These are phyloP conservation scores for Columba janthina DNA, from an alignment of 2,113 vertebrate species.

Conservation along the genomic window DNA sequence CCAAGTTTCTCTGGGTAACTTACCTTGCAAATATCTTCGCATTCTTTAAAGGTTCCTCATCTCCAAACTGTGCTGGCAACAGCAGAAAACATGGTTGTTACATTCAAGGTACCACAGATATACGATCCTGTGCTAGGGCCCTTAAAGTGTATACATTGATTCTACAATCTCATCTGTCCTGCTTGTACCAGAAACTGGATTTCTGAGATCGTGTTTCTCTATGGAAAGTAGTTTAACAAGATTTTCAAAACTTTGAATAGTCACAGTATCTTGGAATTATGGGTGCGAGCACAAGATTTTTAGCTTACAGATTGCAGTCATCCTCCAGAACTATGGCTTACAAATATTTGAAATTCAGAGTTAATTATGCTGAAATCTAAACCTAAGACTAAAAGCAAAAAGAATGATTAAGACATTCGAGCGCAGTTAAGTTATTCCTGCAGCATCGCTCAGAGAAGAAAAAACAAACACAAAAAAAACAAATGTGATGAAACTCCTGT, in stretches of 20 bases:
- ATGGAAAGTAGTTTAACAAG: neutral
- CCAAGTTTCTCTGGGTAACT: neutral
- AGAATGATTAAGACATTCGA: neutral
- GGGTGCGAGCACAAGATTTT: neutral
- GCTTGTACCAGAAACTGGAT: neutral
- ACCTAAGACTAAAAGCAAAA: neutral
- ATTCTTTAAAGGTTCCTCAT: neutral
- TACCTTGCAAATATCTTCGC: neutral
- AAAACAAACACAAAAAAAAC: neutral
- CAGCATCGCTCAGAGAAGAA: neutral
- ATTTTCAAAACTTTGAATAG: neutral
- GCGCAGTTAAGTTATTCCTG: neutral
- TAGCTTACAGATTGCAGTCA: neutral
- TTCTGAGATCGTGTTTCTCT: neutral
- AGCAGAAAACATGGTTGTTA: neutral
- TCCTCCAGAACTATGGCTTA: neutral
- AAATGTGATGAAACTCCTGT: fast-evolving
- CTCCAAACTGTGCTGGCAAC: neutral
- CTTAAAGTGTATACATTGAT: neutral
- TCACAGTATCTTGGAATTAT: neutral
- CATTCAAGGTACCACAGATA: neutral
- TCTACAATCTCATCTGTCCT: neutral
- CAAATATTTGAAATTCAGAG: neutral
- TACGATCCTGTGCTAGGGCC: neutral
- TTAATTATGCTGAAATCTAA: conserved; percentile 4